Evolutionary conservation across 2,113 vertebrate species (phyloP).

Genomic region (Oxyruncus cristatus): DNA sequence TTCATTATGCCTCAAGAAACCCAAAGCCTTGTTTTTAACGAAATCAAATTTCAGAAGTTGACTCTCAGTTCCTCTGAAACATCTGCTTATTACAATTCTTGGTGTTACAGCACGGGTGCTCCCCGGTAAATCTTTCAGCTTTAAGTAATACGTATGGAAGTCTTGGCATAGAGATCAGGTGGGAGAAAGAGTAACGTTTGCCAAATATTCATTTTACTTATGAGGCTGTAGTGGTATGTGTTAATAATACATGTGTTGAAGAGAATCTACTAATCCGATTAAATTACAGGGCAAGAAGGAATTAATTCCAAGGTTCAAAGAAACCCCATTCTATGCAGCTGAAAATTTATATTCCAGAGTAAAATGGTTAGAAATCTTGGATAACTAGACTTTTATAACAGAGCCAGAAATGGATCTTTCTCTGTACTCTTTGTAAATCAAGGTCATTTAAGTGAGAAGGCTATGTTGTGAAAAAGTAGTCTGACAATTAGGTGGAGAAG

Average conservation of each 20-base stretch:
- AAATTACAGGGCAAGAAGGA: conserved; percentile 6
- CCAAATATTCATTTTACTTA: conserved; percentile 36
- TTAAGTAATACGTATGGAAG: conserved; percentile 44
- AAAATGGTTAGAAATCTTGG: background rate
- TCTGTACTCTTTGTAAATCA: conserved; percentile 25
- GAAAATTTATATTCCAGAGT: background rate
- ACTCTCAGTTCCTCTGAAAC: conserved; percentile 46
- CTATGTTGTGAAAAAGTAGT: conserved; percentile 34
- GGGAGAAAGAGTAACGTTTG: background rate
- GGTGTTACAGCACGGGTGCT: conserved; percentile 38
- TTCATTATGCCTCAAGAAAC: conserved; percentile 58
- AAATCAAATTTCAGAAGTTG: background rate
- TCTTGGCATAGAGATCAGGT: conserved; percentile 51
- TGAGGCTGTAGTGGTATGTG: background rate
- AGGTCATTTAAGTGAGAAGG: conserved; percentile 44
- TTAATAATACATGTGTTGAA: conserved; percentile 10
- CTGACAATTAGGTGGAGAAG: conserved; percentile 39
- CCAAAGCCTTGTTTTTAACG: conserved; percentile 11
- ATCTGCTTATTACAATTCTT: conserved; percentile 63
- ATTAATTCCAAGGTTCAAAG: conserved; percentile 14
- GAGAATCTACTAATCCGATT: conserved; percentile 13
- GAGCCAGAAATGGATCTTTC: conserved; percentile 5
- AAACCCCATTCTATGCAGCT: background rate
- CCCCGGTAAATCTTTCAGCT: conserved; percentile 50
- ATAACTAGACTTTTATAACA: background rate